A percentile compares a stretch with the other conserved stretches of the same genome.
phyloP scores from a whole-genome alignment of 2,113 vertebrate species.

The Proterorhinus semilunaris region DNA sequence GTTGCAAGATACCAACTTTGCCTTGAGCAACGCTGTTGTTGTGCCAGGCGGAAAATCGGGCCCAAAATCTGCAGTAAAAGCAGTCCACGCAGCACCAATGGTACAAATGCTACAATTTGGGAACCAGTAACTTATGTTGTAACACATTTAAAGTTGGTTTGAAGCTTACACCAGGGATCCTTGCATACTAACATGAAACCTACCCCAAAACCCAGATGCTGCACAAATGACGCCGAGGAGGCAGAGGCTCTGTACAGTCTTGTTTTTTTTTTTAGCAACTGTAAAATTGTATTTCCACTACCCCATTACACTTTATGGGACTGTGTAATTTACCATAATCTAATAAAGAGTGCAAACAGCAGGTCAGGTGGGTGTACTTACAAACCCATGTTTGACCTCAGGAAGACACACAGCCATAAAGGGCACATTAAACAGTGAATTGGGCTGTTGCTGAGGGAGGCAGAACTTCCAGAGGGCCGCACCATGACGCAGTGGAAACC shows the following conservation, averaged over 20 bases:
- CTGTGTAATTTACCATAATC: background rate
- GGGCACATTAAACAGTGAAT: background rate
- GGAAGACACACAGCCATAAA: background rate
- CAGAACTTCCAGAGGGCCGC: background rate
- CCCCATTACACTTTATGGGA: background rate
- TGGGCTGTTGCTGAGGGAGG: background rate
- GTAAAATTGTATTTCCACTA: background rate
- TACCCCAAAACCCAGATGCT: no score
- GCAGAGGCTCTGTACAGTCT: slow-evolving; percentile 3
- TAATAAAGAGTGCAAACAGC: background rate
- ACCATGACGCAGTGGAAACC: slow-evolving; percentile 13
- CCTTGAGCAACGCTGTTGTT: no score
- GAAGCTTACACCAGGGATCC: no score
- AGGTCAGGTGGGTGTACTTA: slow-evolving; percentile 1
- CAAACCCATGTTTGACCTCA: background rate
- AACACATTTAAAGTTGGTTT: no score
- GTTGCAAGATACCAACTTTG: no score
- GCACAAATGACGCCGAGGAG: background rate
- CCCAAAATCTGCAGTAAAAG: no score
- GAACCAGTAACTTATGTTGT: no score
- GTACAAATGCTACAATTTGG: no score
- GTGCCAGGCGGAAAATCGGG: no score
- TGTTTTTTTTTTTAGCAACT: slow-evolving; percentile 2
- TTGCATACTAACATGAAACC: no score
- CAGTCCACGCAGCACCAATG: no score